Evolutionary conservation across 64 coral and sea anemone genomes (phyloP), one percentile per base, ranked within the genome.

Genomic region (Actinia equina): DNA sequence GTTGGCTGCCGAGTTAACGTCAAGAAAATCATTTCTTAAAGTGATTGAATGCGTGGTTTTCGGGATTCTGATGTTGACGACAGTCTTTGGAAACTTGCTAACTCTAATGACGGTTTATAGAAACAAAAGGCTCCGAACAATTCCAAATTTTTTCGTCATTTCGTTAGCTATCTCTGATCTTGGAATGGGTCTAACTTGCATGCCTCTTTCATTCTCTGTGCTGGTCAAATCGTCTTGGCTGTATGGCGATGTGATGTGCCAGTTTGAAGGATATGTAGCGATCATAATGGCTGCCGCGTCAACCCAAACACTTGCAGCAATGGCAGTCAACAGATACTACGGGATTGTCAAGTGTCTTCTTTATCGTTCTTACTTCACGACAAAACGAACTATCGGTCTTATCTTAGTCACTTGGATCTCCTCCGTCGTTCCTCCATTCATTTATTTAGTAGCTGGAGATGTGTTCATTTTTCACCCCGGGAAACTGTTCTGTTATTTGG

Each of bases 121-220:
- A 1, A 88, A 88, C 71, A n/a, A 53, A n/a, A 77, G 37, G 16
- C 52, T 90, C 22, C 76, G 69, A 67, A 94, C 88, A 17, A 77
- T 87, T 25, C 76, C 92, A 71, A 94, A 90, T 44, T 82, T 59
- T 8, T 86, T 94, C 86, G 79, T 94, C 6, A 64, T 82, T 6
- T 94, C 92, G 45, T 76, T 94, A 9, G 92, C 92, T 22, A 46
- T 94, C 13, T 94, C 92, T 0, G 92, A 94, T 61, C 53, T 90
- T 51, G 77, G 77, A 7, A 86, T 94, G 60, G 92, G 52, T 8
- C n/a, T 82, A 19, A 80, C 78, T 54, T 80, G 81, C 19, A 54
- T 77, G 44, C 92, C 88, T n/a, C 49, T 94, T 2, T 70, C 83
- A 44, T 86, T 93, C 18, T 61, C 77, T 0, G 82, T 84, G 17